Conservation (phyloP, 2,113 vertebrate genomes). For the Eretmochelys imbricata region DNA sequence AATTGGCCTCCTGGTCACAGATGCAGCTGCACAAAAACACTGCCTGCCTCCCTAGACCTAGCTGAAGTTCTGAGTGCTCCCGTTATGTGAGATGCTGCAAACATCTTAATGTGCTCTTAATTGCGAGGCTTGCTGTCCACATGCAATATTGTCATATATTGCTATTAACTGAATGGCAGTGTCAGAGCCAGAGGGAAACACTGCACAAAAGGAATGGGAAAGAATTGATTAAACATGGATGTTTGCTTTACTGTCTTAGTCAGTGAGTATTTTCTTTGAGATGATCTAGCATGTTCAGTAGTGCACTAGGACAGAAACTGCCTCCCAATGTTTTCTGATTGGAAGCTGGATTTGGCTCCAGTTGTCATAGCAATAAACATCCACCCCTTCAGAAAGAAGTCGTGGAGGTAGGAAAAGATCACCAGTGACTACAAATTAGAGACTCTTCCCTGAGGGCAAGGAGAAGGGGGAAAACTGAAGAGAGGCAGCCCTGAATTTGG, state of each 20-base stretch:
- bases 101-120: neutral
- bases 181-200: conserved; percentile 19
- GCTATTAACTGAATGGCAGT: neutral
- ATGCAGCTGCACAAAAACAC: neutral
- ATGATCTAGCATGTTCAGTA: neutral
- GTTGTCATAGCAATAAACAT: rapidly evolving
- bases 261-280: conserved; percentile 7
- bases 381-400: neutral
- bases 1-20: neutral
- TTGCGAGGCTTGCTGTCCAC: neutral
- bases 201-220: neutral
- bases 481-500: neutral
- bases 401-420: neutral
- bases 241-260: neutral
- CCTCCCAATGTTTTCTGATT: neutral
- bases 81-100: neutral
- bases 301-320: neutral
- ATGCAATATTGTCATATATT: neutral
- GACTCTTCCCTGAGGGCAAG: neutral
- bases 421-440: neutral
- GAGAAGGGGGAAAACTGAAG: neutral
- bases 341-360: neutral
- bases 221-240: neutral
- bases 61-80: neutral
- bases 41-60: neutral